Evolutionary conservation across 53 echinoderm and acorn worm species (phyloP).

Genomic region (Actinopyga echinites): DNA sequence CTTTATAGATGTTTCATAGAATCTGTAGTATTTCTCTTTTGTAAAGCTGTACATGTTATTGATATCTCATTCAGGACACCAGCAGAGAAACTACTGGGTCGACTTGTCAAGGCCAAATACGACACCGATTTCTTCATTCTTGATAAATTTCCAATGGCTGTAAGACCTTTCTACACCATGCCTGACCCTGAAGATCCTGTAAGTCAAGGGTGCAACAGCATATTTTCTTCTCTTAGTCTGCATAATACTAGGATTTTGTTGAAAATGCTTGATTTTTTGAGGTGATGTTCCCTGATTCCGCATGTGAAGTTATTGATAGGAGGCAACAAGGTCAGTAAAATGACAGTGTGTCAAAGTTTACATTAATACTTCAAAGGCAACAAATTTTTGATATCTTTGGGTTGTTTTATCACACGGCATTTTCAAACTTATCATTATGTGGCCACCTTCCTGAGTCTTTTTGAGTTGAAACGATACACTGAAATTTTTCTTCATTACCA

Average conservation of each 20-base stretch:
- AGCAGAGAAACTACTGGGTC: conserved; percentile 84
- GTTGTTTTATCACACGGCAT: no score
- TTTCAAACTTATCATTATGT: no score
- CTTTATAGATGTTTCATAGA: neutral
- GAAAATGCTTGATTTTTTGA: neutral
- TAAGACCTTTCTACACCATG: conserved; percentile 98
- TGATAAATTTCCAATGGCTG: conserved; percentile 92
- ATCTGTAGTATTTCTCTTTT: neutral
- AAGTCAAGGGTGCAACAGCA: conserved; percentile 38
- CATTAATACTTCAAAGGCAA: no score
- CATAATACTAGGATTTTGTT: neutral
- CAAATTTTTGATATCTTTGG: no score
- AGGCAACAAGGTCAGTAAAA: no score
- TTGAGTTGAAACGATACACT: no score
- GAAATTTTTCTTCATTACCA: no score
- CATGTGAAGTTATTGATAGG: no score
- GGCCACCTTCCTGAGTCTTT: no score
- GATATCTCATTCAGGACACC: conserved; percentile 66
- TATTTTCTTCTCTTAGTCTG: neutral
- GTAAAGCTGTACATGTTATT: neutral
- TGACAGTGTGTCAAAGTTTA: no score
- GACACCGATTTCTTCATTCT: conserved; percentile 98
- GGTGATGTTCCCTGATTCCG: neutral
- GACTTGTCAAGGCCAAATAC: conserved; percentile 91
- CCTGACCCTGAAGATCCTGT: conserved; percentile 93